Percentiles rank a stretch among this genome's conserved stretches.
Conservation (phyloP, 2,888 invertebrate genomes). For the Mythimna impura region DNA sequence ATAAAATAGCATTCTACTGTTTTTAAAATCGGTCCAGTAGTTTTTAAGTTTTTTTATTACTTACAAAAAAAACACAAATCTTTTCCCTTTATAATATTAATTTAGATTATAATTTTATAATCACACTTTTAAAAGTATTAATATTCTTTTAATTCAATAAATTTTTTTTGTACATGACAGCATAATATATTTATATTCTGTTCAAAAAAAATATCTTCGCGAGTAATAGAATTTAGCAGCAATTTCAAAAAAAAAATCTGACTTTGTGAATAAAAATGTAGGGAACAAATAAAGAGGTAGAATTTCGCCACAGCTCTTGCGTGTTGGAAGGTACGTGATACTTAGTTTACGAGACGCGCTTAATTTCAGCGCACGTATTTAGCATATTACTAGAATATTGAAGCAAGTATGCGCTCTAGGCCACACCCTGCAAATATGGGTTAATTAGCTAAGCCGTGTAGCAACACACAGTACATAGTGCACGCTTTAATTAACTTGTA, state of each 20-base stretch:
- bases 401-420: slow-evolving; percentile 35
- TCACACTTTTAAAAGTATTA: too few species aligned
- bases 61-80: too few species aligned
- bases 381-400: slow-evolving; percentile 38
- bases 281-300: slow-evolving; percentile 4
- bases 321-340: neutral
- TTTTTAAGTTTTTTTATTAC: too few species aligned
- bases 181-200: too few species aligned
- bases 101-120: too few species aligned
- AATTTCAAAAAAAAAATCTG: neutral
- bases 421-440: slow-evolving; percentile 48
- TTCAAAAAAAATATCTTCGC: neutral
- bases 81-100: too few species aligned
- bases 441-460: slow-evolving; percentile 55
- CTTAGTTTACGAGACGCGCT: slow-evolving; percentile 29
- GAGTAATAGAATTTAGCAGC: neutral
- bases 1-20: too few species aligned
- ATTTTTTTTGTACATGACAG: too few species aligned
- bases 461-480: slow-evolving; percentile 33
- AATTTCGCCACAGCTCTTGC: slow-evolving; percentile 2
- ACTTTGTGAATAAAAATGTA: slow-evolving; percentile 5
- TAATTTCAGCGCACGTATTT: slow-evolving; percentile 38
- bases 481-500: slow-evolving; percentile 53
- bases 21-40: too few species aligned
- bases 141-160: too few species aligned